Conservation (phyloP, 2,797 vertebrate genomes). For the Morus bassanus region DNA sequence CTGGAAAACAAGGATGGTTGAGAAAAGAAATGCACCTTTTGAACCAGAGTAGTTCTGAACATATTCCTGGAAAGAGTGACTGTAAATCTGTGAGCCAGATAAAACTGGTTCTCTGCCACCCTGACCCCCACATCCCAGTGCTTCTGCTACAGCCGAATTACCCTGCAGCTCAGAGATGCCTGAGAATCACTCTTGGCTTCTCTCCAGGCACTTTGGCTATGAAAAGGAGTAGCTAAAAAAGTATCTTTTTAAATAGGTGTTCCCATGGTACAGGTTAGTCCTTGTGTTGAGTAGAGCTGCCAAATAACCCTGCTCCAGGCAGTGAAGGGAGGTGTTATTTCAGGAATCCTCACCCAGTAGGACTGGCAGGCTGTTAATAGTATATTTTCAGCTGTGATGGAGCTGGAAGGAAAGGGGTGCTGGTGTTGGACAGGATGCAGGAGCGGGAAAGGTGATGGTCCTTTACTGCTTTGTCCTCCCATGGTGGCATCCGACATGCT, state of each 20-base stretch:
- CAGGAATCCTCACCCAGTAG: background rate
- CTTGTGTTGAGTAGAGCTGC: background rate
- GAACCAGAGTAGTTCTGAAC: background rate
- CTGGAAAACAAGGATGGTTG: background rate
- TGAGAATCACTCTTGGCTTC: background rate
- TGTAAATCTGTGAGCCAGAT: background rate
- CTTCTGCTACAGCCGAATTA: background rate
- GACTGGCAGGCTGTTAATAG: background rate
- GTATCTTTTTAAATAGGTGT: background rate
- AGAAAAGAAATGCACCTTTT: background rate
- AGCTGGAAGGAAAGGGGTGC: background rate
- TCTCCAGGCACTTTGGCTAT: background rate
- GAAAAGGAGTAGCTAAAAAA: background rate
- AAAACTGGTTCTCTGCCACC: background rate
- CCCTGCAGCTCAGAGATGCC: background rate
- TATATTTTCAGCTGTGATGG: background rate
- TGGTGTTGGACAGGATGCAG: background rate
- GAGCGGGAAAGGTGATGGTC: background rate
- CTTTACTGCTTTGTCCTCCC: background rate
- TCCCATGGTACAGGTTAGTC: background rate
- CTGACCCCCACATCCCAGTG: background rate
- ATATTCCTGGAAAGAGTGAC: background rate
- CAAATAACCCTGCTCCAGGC: background rate
- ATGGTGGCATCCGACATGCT: fast-evolving
- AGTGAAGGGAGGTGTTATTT: background rate